Evolutionary conservation across 2,888 invertebrate genomes (phyloP), one percentile per base, ranked within the genome.

Genomic region (Pteria penguin): DNA sequence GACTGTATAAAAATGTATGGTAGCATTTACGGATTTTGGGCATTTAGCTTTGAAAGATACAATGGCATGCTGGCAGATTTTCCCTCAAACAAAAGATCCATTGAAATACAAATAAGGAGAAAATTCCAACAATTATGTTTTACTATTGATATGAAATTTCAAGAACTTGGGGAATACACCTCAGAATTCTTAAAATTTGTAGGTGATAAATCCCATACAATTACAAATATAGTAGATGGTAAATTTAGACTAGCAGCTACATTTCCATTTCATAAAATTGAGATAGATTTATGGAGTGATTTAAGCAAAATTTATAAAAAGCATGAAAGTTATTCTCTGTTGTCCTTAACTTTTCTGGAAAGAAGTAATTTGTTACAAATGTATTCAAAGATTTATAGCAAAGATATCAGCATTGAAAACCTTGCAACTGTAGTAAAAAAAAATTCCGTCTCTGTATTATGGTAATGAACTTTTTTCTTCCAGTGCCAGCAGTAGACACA

Each of bases 11-110:
- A 57, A n/a, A 57, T 14, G 4, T 57, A 57, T 57, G 57, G 57
- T 5, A 57, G 57, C 4, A n/a, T 57, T n/a, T 57, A 57, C n/a
- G 57, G 57, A 5, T 57, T 57, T 57, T 57, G 57, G 57, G 57
- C 57, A 14, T 57, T 57, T n/a, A 57, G 57, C n/a, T 57, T 57
- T 57, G 57, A 57, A 57, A 5, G 57, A 5, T 57, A 57, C n/a
- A 57, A 57, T 22, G 57, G 22, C 5, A 5, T 57, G 5, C 57
- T 57, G 5, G 57, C 57, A 5, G 57, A 57, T n/a, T 57, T 57
- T n/a, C 57, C 14, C 5, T 14, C 57, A 5, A 57, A 57, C 24
- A 57, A 57, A 5, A 57, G 57, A 57, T 57, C 57, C 5, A 22
- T 57, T 14, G 57, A 57, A 57, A n/a, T 57, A 14, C 57, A 57